These are phyloP conservation scores for Narcine bancroftii DNA, from an alignment of 2,113 vertebrate species.

Conservation along the genomic window DNA sequence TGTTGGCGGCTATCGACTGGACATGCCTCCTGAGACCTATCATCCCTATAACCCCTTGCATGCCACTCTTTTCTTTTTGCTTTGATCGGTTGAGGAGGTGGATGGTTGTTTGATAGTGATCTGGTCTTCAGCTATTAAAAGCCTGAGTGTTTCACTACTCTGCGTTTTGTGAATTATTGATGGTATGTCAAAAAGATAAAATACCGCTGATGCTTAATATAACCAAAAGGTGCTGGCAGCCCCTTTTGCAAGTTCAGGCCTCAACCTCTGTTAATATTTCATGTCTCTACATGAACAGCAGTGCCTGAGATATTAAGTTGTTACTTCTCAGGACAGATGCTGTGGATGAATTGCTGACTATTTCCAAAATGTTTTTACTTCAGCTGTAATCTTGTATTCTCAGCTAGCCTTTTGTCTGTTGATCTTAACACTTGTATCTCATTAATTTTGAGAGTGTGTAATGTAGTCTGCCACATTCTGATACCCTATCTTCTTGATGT, in stretches of 20 bases:
- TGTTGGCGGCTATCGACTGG: no score
- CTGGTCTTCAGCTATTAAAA: no score
- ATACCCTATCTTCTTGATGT: neutral
- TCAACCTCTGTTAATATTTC: neutral
- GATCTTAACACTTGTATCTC: neutral
- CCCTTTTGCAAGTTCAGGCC: neutral
- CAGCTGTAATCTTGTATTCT: neutral
- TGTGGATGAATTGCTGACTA: neutral
- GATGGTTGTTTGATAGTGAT: no score
- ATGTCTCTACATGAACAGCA: neutral
- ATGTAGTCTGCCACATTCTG: no score
- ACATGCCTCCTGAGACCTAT: no score
- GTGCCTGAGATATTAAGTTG: neutral
- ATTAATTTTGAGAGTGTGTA: no score
- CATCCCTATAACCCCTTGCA: no score
- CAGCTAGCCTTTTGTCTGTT: neutral
- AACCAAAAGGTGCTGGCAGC: neutral
- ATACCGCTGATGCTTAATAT: neutral
- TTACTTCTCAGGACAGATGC: slow-evolving; percentile 1
- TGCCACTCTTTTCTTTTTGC: no score
- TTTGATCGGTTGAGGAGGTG: no score
- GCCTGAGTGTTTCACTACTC: no score
- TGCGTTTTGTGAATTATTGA: no score
- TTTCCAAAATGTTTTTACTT: neutral
- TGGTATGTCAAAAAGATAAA: neutral